These are phyloP conservation scores for Drosophila paulistorum DNA, from an alignment of 1,140 invertebrate species.

Conservation along the genomic window DNA sequence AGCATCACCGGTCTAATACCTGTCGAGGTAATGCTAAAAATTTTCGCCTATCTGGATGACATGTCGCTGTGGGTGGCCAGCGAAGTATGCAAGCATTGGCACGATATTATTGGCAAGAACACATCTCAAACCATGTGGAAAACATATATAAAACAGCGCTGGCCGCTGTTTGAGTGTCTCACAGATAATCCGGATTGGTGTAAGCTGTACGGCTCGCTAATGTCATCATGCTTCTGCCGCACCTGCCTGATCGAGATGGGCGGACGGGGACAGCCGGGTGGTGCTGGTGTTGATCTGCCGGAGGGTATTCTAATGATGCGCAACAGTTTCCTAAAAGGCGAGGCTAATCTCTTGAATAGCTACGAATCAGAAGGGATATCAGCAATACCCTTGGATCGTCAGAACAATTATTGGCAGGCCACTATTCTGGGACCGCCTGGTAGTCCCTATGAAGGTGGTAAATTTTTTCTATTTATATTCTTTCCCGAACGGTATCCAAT, in stretches of 20 bases:
- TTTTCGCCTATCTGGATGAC: constrained; percentile 95
- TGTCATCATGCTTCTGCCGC: constrained; percentile 92
- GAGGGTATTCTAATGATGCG: constrained; percentile 88
- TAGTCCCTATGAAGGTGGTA: constrained; percentile 96
- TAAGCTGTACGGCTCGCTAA: constrained; percentile 86
- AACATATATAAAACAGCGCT: constrained; percentile 88
- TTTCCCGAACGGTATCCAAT: constrained; percentile 93
- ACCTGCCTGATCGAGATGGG: constrained; percentile 92
- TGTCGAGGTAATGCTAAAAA: constrained; percentile 90
- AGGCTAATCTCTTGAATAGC: constrained; percentile 87
- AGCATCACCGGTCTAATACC: constrained; percentile 63
- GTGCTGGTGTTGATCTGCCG: constrained; percentile 81
- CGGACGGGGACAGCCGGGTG: constrained; percentile 84
- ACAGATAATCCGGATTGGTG: constrained; percentile 90
- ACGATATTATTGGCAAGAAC: constrained; percentile 89
- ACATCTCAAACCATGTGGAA: constrained; percentile 91
- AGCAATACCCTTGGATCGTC: constrained; percentile 92
- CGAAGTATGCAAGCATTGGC: constrained; percentile 94
- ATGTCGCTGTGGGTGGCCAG: constrained; percentile 94
- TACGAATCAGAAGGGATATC: constrained; percentile 96
- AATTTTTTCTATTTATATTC: constrained; percentile 96
- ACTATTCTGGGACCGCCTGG: constrained; percentile 94
- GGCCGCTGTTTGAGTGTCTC: constrained; percentile 92
- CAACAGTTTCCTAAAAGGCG: constrained; percentile 88
- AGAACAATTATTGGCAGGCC: constrained; percentile 95